These are phyloP conservation scores for Stenodema calcarata DNA, from an alignment of 2,888 invertebrate genomes.

Conservation along the genomic window DNA sequence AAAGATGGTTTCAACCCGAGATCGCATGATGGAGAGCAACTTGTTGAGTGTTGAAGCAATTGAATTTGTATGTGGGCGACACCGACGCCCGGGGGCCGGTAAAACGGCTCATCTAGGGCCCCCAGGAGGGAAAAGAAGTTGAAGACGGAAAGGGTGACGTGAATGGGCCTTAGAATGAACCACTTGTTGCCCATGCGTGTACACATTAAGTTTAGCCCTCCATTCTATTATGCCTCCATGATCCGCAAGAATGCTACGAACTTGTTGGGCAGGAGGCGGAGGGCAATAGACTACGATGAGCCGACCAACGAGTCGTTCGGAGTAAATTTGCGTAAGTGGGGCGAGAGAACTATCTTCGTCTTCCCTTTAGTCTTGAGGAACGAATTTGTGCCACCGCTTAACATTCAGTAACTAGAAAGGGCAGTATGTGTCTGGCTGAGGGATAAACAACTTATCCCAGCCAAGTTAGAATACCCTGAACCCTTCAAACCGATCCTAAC, in stretches of 20 bases:
- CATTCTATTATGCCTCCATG: not conserved
- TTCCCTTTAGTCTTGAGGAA: no score
- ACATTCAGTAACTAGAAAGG: no score
- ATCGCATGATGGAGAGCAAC: constrained; percentile 20
- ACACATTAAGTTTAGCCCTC: constrained; percentile 26
- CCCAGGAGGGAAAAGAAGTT: constrained; percentile 16
- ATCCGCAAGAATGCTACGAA: not conserved
- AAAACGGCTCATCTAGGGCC: constrained; percentile 25
- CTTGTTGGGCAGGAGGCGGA: not conserved
- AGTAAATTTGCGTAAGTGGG: not conserved
- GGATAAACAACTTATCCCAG: no score
- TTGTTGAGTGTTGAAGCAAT: constrained; percentile 28
- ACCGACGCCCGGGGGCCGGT: not conserved
- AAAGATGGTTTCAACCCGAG: not conserved
- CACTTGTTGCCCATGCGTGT: constrained; percentile 45
- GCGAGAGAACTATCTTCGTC: not conserved
- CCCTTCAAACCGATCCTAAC: no score
- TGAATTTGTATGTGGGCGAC: constrained; percentile 26
- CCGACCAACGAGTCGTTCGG: not conserved
- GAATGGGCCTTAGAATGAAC: constrained; percentile 40
- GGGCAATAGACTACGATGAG: not conserved
- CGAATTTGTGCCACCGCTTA: no score
- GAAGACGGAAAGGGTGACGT: constrained; percentile 10
- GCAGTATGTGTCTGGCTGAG: no score
- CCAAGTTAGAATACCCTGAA: no score